Base-by-base conservation (phyloP, 2,113 vertebrate genomes). In the Mormyrus lacerda region DNA sequence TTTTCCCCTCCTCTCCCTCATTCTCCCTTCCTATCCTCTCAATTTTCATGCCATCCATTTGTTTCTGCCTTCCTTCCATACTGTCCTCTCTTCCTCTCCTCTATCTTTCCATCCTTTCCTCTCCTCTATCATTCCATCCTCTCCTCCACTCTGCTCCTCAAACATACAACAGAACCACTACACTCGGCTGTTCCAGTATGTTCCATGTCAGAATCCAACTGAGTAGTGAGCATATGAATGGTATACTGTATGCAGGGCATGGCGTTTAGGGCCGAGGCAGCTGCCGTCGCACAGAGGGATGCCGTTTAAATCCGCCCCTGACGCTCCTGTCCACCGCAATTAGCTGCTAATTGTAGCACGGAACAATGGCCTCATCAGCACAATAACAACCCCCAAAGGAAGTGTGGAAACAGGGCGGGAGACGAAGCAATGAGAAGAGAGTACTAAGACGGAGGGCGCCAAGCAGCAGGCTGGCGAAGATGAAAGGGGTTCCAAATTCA, bases 361-460 rank as follows among this genome's bases (percentile, higher is more conserved):
- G 50, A 87, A 87, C 85, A 87, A 87, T 87, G 85, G 85, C 85
- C 85, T 87, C 85, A 53, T 53, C 85, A 87, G 85, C 31, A 53
- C 47, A 53, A 87, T 21, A 53, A 53, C 50, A 87, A 51, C 11
- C 24, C 82, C 85, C 13, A 2, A 15, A 53, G 50, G 31, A 87
- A 35, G 27, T 39, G 50, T 15, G 50, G 8, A 53, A 53, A 5
- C 50, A 10, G 85, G 50, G 19, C 13, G 31, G 15, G 47, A 47
- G 82, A 2, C 9, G 24, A 87, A 87, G 50, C 27, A 39, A 53
- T 55, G 27, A 35, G n/a, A 87, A 79, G 31, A 19, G 6, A 35
- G 35, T 1, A 42, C 31, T 35, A 42, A 79, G 73, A 79, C 13
- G 50, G 31, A 53, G n/a, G 47, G 27, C 0, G n/a, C 6, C n/a